phyloP scores from a whole-genome alignment of 2,797 vertebrate genomes.

The Loriculus beryllinus region DNA sequence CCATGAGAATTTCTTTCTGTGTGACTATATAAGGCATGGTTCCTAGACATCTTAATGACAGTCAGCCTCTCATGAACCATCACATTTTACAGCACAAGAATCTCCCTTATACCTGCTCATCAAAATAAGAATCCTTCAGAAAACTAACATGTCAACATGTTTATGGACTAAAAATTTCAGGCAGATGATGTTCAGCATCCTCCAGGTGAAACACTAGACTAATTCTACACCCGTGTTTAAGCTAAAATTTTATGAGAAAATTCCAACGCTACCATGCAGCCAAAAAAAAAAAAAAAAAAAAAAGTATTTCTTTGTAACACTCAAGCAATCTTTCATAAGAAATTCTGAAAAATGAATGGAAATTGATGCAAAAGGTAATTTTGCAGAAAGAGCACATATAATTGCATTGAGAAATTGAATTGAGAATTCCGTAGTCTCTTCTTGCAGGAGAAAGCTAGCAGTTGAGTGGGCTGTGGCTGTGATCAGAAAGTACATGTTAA shows the following conservation, averaged over 20 bases:
- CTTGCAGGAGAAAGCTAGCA: not conserved
- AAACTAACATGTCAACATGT: not conserved
- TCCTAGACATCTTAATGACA: slow-evolving; percentile 40
- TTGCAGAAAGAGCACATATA: slow-evolving; percentile 7
- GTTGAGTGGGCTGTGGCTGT: slow-evolving; percentile 20
- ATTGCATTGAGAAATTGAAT: not conserved
- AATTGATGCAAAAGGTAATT: not conserved
- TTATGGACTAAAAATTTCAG: not conserved
- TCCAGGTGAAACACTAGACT: not conserved
- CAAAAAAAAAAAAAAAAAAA: not conserved
- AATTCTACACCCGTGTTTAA: not conserved
- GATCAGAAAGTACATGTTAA: slow-evolving; percentile 11
- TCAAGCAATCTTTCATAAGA: not conserved
- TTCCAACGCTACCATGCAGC: not conserved
- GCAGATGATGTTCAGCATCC: not conserved
- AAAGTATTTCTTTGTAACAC: not conserved
- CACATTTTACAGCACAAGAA: slow-evolving; percentile 15
- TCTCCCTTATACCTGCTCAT: not conserved
- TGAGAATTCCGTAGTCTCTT: not conserved
- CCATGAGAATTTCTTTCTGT: slow-evolving; percentile 59
- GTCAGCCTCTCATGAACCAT: slow-evolving; percentile 6
- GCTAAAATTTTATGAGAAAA: not conserved
- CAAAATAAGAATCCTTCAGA: not conserved
- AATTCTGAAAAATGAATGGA: not conserved
- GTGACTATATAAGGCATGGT: slow-evolving; percentile 51